Percentiles rank a stretch among this genome's conserved stretches.
These are phyloP conservation scores for Campoplex nolae DNA, from an alignment of 2,888 invertebrate genomes.

Conservation along the genomic window DNA sequence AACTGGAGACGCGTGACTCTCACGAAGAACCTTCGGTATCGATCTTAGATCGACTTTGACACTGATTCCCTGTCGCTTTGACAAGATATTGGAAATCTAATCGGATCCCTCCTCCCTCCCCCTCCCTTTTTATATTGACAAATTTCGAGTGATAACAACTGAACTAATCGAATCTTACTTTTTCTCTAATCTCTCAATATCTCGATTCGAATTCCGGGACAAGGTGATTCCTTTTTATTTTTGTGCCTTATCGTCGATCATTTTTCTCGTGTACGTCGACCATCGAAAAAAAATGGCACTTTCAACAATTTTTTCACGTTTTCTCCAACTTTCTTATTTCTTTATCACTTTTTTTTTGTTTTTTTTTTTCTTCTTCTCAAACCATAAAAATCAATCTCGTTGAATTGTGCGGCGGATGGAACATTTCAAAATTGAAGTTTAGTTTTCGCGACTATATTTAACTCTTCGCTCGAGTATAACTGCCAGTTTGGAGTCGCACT, in stretches of 20 bases:
- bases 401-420: background rate
- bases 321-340: no score
- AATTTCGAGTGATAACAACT: background rate
- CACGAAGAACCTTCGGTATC: background rate
- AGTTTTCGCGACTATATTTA: conserved; percentile 65
- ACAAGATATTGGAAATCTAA: background rate
- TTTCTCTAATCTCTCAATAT: background rate
- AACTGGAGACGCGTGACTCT: conserved; percentile 26
- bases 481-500: conserved; percentile 33
- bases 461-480: conserved; percentile 48
- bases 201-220: background rate
- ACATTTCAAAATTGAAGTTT: conserved; percentile 62
- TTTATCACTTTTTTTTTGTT: background rate
- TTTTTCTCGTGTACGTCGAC: background rate
- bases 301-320: no score
- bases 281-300: background rate
- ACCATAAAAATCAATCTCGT: background rate
- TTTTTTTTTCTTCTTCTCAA: background rate
- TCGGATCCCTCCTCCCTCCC: background rate
- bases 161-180: background rate
- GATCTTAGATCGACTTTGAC: conserved; percentile 14
- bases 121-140: background rate
- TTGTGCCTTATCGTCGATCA: background rate
- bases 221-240: background rate
- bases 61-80: background rate